Percentiles rank a stretch among this genome's conserved stretches.
Evolutionary conservation across 1,140 invertebrate species (phyloP).

Genomic region (Palaemon carinicauda): DNA sequence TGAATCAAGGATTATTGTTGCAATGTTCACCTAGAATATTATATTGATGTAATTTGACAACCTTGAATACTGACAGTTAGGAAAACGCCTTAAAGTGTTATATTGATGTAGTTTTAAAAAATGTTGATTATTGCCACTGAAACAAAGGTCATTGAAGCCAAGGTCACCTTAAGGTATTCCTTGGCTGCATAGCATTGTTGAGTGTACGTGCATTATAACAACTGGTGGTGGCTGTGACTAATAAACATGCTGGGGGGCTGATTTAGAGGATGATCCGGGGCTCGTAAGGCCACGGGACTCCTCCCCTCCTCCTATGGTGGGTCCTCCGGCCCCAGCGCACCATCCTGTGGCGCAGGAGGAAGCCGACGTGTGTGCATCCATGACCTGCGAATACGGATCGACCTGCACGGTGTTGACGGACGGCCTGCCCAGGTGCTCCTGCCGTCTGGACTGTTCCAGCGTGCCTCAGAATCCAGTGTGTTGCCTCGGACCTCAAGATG

Average conservation of each 20-base stretch:
- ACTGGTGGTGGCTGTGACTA: conserved; percentile 10
- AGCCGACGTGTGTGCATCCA: conserved; percentile 66
- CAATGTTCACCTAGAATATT: no score
- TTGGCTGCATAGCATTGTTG: neutral
- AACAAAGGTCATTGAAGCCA: no score
- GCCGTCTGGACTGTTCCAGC: conserved; percentile 67
- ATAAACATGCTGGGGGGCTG: conserved; percentile 15
- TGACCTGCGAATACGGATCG: conserved; percentile 84
- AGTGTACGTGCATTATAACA: conserved; percentile 2
- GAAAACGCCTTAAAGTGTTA: no score
- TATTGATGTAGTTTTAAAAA: no score
- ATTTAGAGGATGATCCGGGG: conserved; percentile 46
- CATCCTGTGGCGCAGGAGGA: conserved; percentile 14
- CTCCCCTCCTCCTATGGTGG: conserved; percentile 38
- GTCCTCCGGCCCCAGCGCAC: neutral
- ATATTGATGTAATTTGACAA: no score
- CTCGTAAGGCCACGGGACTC: conserved; percentile 34
- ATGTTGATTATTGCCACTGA: no score
- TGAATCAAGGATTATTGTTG: no score
- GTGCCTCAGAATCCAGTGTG: conserved; percentile 72
- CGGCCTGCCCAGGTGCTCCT: conserved; percentile 79
- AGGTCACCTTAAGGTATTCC: no score
- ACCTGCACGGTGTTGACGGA: conserved; percentile 81
- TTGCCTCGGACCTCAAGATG: conserved; percentile 80
- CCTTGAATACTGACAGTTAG: no score